phyloP scores from a whole-genome alignment of 2,113 vertebrate genomes.

The Toxostoma redivivum region DNA sequence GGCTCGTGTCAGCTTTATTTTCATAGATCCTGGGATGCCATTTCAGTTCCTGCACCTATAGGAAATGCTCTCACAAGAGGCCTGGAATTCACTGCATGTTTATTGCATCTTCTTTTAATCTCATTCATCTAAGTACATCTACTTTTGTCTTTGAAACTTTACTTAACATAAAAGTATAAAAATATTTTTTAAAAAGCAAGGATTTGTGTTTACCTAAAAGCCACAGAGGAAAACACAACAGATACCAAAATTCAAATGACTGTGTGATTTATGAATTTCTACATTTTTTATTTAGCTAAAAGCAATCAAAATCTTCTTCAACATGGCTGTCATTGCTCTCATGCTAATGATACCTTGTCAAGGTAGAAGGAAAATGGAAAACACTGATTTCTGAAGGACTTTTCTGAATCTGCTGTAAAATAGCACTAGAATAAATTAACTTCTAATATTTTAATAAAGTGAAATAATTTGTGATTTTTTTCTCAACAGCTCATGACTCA shows the following conservation, averaged over 20 bases:
- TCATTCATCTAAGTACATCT: background rate
- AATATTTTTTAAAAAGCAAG: background rate
- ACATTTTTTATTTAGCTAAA: background rate
- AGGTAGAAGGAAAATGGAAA: conserved; percentile 53
- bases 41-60: background rate
- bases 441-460: conserved; percentile 66
- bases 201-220: background rate
- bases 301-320: conserved; percentile 50
- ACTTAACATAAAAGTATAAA: background rate
- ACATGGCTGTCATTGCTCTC: background rate
- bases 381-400: conserved; percentile 56
- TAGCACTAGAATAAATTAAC: conserved; percentile 59
- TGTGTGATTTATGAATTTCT: background rate
- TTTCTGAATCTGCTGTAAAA: conserved; percentile 38
- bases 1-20: background rate
- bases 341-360: conserved; percentile 37
- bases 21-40: background rate
- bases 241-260: background rate
- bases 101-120: background rate
- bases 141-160: background rate
- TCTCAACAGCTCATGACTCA: conserved; percentile 38
- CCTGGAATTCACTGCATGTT: background rate
- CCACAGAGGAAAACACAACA: background rate
- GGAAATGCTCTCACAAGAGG: background rate
- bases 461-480: conserved; percentile 61